Base-by-base conservation (phyloP, 2,797 vertebrate genomes). In the Malurus leucopterus region DNA sequence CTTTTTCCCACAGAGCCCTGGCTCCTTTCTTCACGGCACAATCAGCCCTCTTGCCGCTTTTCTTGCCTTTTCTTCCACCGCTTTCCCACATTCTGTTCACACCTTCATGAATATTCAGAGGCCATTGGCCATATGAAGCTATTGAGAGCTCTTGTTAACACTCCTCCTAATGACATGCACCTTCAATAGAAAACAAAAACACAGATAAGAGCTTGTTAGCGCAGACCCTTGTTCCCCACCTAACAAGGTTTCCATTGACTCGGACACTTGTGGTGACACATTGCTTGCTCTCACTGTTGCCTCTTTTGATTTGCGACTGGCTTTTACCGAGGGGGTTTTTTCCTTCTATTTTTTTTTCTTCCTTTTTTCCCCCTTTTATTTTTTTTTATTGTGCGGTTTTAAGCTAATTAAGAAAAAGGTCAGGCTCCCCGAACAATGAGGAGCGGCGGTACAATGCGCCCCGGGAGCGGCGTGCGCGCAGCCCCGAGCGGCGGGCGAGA, bases 51-150 rank as follows among this genome's bases (percentile, higher is more conserved):
- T 91, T 27, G 63, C 89, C 7, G 62, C 73, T 84, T 92, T 69
- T 54, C 84, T 93, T 76, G 86, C 90, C 88, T 93, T 95, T 87
- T 90, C 90, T 91, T 95, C 90, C 43, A 11, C 34, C 19, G 67
- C 89, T 95, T 95, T 96, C 95, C 95, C 94, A 95, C 95, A 95
- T 94, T 93, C 88, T 84, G 75, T 92, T 94, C 92, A 51, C 87
- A 89, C 90, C 82, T 92, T 96, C 93, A 97, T 97, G 95, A 97
- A 96, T 97, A 97, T 97, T 97, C 96, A 97, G 96, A 81, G 95
- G 90, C 71, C 74, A 94, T 62, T 83, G 95, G 95, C 95, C 95
- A 94, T 93, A 96, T 96, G 96, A 94, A 94, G 95, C 91, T 89
- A 94, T 91, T 94, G 95, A 95, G 93, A 95, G 91, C 89, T 90